These are phyloP conservation scores for Callitettix versicolor DNA, from an alignment of 1,140 invertebrate species.

Conservation along the genomic window DNA sequence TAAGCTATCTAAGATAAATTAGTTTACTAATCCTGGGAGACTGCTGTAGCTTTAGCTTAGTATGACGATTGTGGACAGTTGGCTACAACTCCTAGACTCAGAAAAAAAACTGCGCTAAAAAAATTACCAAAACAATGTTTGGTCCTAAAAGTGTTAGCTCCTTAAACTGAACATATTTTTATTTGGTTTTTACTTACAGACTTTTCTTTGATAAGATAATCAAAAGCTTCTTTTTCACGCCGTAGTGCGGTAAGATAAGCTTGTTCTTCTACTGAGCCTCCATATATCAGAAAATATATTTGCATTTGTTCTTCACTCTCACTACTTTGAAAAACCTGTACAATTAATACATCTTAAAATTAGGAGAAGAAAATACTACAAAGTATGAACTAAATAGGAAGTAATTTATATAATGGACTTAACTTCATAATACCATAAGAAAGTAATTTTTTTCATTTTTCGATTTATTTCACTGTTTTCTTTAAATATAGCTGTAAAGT, in stretches of 20 bases:
- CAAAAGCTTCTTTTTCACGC: slow-evolving; percentile 90
- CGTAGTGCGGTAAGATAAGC: slow-evolving; percentile 81
- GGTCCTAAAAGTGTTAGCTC: too few species aligned
- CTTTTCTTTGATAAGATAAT: slow-evolving; percentile 82
- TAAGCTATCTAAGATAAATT: too few species aligned
- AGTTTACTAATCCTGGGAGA: too few species aligned
- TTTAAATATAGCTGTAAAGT: too few species aligned
- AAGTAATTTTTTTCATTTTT: background rate
- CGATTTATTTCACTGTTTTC: too few species aligned
- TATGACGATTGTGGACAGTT: too few species aligned
- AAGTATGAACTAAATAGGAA: background rate
- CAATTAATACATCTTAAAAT: background rate
- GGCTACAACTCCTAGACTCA: too few species aligned
- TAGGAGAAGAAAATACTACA: background rate
- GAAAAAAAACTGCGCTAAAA: too few species aligned
- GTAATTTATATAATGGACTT: background rate
- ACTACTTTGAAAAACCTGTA: slow-evolving; percentile 57
- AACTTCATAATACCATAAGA: background rate
- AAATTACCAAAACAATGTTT: too few species aligned
- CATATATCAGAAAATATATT: slow-evolving; percentile 84
- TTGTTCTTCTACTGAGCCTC: slow-evolving; percentile 89
- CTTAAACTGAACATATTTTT: too few species aligned
- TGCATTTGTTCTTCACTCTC: slow-evolving; percentile 46
- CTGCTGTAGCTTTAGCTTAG: too few species aligned
- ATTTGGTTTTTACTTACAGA: slow-evolving; percentile 69